Evolutionary conservation across 1,140 invertebrate genomes (phyloP), one percentile per base, ranked within the genome.

Genomic region (Calycopis cecrops): DNA sequence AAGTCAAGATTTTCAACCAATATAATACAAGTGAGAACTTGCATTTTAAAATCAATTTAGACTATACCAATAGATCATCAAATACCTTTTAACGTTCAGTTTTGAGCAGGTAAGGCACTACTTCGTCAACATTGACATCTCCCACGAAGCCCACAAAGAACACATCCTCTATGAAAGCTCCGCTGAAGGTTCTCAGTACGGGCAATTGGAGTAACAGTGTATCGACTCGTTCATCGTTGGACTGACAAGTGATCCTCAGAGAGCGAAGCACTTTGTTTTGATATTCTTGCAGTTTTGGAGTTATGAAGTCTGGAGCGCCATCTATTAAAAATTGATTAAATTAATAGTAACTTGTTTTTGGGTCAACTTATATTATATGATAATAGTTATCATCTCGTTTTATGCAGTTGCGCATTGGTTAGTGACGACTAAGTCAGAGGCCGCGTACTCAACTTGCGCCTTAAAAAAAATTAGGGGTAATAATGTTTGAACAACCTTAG

Each of bases 121-220:
- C 94, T 76, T 93, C 96, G 77, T 97, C 95, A 56, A 98, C 96
- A 87, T 95, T 95, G 57, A 97, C 93, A 74, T 94, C 95, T n/a
- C 96, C 96, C 35, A 97, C 93, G 35, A 98, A 91, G 14, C 96
- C 95, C 10, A 96, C 93, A 79, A 97, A 97, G 87, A 98, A 98
- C 34, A 98, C 89, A 74, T 99, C 96, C 83, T 98, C 97, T 67
- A 98, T 90, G 35, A 96, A 91, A 35, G 91, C 87, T 1, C 94
- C 92, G 49, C 93, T 92, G 69, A 98, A 92, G 40, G 92, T 92
- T 44, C 95, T 91, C 16, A 98, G 87, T 8, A 93, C 91, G 0
- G 95, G 93, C 47, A 98, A 89, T 69, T 94, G 90, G 47, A 96
- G 85, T 35, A 96, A 85, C 33, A 91, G 71, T 2, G 64, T 69